Base-by-base conservation (phyloP, 2,888 invertebrate genomes). In the Ichneumon xanthorius region DNA sequence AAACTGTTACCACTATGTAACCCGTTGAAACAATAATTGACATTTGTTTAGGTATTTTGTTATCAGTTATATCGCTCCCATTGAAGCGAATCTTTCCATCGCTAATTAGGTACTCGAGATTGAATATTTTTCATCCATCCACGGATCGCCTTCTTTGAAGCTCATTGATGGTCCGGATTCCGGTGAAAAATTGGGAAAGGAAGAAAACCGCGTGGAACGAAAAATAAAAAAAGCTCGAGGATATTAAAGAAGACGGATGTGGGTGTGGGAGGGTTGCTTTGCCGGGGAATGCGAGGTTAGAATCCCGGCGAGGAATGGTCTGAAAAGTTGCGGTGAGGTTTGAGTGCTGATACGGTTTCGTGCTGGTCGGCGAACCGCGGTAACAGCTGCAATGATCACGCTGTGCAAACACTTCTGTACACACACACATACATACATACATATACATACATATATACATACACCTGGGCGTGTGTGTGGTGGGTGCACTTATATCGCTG, bases 381-480 rank as follows among this genome's bases (percentile, higher is more conserved):
- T 68, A 85, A 85, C 85, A 85, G 85, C 85, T 85, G 85, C 82
- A 82, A 85, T 85, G 80, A 85, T 85, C 82, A 80, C 75, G 61
- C 82, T 67, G 82, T 76, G 76, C 80, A 82, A 85, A 80, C 79
- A 33, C 75, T 76, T 16, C 45, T 48, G 19, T 65, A 48, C 68
- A 63, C 61, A 55, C 63, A 50, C 71, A 40, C 61, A 55, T 53
- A 50, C 67, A 40, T 53, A 53, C 67, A 53, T 63, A 26, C 61
- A 61, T 63, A 22, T n/a, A 40, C 61, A 55, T 53, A 50, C 67
- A 40, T 53, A 53, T 61, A 53, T 63, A 26, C 61, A 61, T 63
- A 22, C n/a, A n/a, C n/a, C n/a, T n/a, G n/a, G n/a, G n/a, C n/a
- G n/a, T n/a, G 26, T 67, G 70, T 72, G 78, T 82, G 73, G 61